A percentile compares a stretch with the other conserved stretches of the same genome.
These are phyloP conservation scores for Acanthaster planci DNA, from an alignment of 35 echinoderm and acorn worm species.

Conservation along the genomic window DNA sequence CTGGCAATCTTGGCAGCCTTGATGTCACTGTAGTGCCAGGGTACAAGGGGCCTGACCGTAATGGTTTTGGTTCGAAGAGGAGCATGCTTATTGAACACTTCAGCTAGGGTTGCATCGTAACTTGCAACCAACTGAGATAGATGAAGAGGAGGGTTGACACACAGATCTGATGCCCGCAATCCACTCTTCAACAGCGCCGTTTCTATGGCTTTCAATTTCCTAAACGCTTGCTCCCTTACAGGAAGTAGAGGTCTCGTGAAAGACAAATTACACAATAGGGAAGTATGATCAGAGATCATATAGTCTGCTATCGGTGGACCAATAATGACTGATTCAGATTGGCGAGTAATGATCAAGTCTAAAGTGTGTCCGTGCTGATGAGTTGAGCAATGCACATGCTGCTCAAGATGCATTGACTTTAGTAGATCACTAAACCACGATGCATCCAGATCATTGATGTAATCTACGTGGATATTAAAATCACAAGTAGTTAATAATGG, in stretches of 20 bases:
- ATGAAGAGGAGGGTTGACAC: neutral
- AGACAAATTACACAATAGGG: neutral
- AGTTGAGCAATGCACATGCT: conserved; percentile 51
- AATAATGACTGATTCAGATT: neutral
- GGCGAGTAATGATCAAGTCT: conserved; percentile 61
- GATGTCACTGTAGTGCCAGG: neutral
- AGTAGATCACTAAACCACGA: conserved; percentile 42
- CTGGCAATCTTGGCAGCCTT: neutral
- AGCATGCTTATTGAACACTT: neutral
- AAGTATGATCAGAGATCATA: neutral
- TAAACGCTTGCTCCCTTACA: neutral
- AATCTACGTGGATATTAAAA: conserved; percentile 65
- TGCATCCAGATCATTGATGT: conserved; percentile 25
- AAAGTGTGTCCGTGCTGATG: conserved; percentile 56
- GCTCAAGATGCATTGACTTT: conserved; percentile 10
- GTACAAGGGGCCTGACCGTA: neutral
- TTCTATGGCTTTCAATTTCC: neutral
- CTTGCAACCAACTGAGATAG: neutral
- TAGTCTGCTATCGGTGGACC: neutral
- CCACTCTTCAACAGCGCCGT: neutral
- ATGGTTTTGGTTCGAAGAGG: neutral
- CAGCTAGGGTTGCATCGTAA: neutral
- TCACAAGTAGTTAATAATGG: conserved; percentile 47
- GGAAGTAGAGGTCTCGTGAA: neutral
- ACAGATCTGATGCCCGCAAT: neutral